Percentiles rank a stretch among this genome's conserved stretches.
Conservation (phyloP, 2,113 vertebrate genomes). For the Dendropsophus ebraccatus region DNA sequence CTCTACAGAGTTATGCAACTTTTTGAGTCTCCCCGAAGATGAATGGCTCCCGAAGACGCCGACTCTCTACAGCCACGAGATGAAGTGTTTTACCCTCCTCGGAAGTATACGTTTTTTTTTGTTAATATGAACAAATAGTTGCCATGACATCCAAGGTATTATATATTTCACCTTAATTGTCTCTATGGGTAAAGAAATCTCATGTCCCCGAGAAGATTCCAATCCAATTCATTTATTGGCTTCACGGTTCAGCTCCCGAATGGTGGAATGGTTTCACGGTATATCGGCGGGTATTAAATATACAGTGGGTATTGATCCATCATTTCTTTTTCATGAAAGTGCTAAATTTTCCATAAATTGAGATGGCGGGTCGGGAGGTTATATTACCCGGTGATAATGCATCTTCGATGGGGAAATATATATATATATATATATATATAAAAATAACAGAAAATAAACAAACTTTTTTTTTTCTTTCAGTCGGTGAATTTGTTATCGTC, state of each 20-base stretch:
- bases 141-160: not conserved
- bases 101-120: not conserved
- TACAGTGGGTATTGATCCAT: conserved; percentile 30
- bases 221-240: not conserved
- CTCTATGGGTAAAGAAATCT: not conserved
- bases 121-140: not conserved
- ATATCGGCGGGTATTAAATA: conserved; percentile 1
- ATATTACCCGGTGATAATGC: conserved; percentile 2
- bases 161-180: not conserved
- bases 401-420: conserved; percentile 2
- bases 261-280: not conserved
- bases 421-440: not conserved
- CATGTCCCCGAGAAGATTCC: not conserved
- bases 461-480: not conserved
- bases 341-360: conserved; percentile 45
- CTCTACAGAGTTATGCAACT: not conserved
- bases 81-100: not conserved
- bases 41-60: not conserved
- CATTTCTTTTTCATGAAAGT: conserved; percentile 23
- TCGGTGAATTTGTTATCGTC: not conserved
- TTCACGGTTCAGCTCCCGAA: conserved; percentile 15
- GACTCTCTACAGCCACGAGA: no score
- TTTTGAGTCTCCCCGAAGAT: not conserved
- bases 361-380: conserved; percentile 13
- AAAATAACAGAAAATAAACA: not conserved